phyloP scores from a whole-genome alignment of 2,888 invertebrate genomes.

The Allygus modestus region DNA sequence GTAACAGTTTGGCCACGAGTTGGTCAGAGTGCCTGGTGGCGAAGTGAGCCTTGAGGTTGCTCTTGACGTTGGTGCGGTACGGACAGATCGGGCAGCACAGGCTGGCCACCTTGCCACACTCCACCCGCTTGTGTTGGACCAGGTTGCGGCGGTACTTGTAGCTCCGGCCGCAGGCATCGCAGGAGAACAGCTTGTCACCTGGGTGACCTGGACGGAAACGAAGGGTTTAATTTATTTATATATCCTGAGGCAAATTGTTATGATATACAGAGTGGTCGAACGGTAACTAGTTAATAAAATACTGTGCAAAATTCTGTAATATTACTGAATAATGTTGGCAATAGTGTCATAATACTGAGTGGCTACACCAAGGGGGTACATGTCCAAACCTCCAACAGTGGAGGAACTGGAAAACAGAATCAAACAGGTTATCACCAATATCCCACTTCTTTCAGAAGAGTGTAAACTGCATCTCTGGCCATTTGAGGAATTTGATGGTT shows the following conservation, averaged over 20 bases:
- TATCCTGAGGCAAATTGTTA: neutral
- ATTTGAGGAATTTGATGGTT: too few relatives aligned
- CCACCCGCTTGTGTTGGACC: constrained; percentile 73
- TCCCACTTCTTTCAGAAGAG: too few relatives aligned
- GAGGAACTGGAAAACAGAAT: too few relatives aligned
- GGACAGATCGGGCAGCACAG: constrained; percentile 69
- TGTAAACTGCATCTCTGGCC: too few relatives aligned
- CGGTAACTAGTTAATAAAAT: too few relatives aligned
- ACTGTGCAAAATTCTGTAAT: too few relatives aligned
- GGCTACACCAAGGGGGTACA: too few relatives aligned
- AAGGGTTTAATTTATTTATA: neutral
- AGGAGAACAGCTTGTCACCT: neutral
- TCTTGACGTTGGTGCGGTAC: constrained; percentile 61
- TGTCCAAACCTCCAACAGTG: too few relatives aligned
- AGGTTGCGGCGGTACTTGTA: constrained; percentile 67
- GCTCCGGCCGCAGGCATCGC: constrained; percentile 49
- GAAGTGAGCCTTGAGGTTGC: constrained; percentile 54
- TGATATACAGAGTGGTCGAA: neutral
- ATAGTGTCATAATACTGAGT: too few relatives aligned
- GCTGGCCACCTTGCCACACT: constrained; percentile 73
- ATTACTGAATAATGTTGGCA: too few relatives aligned
- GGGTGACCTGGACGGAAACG: neutral
- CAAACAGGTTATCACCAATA: too few relatives aligned
- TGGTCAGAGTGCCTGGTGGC: constrained; percentile 48
- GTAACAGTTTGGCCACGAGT: neutral